These are phyloP conservation scores for Temnopleurus reevesii DNA, from an alignment of 53 echinoderm and acorn worm genomes.

Conservation along the genomic window DNA sequence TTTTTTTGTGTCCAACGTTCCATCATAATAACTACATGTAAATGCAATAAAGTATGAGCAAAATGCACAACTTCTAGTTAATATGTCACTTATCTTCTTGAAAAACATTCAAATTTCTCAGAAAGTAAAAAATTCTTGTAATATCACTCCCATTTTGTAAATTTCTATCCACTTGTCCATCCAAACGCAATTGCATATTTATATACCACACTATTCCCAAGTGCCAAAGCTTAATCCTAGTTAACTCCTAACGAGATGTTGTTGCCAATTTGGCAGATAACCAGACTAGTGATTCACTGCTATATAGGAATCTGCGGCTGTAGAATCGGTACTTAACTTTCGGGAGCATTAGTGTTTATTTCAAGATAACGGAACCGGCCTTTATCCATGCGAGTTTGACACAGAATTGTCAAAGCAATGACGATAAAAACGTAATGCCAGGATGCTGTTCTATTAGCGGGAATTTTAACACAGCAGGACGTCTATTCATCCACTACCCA, in stretches of 20 bases:
- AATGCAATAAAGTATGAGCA: no score
- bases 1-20: no score
- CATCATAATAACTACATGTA: no score
- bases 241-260: slow-evolving; percentile 25
- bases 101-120: background rate
- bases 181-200: background rate
- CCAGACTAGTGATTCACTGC: slow-evolving; percentile 44
- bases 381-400: background rate
- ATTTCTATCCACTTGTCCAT: background rate
- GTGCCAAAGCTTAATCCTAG: background rate
- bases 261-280: slow-evolving; percentile 32
- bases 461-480: slow-evolving; percentile 10
- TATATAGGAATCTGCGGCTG: background rate
- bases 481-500: background rate
- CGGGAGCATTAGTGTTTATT: background rate
- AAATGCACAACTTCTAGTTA: no score
- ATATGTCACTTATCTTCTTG: no score
- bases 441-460: background rate
- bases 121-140: background rate
- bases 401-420: background rate
- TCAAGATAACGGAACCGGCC: background rate
- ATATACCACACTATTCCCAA: background rate
- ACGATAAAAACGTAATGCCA: background rate
- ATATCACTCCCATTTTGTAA: background rate
- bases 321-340: background rate